Evolutionary conservation across 2,888 invertebrate genomes (phyloP).

Genomic region (Drosophila koepferae): DNA sequence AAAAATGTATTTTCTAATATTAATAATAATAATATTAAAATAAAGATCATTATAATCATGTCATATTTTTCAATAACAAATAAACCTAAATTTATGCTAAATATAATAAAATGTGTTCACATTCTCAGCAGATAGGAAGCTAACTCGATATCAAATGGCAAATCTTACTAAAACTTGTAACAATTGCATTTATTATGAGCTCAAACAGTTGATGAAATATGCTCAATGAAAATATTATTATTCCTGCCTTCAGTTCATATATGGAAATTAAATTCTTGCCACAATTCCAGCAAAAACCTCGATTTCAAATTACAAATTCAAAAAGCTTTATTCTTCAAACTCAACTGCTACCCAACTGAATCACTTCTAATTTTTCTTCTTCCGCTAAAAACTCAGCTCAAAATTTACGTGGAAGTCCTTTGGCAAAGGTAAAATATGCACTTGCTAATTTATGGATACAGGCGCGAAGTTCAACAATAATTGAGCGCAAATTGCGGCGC

Average conservation of each 20-base stretch:
- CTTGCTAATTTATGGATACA: slow-evolving; percentile 46
- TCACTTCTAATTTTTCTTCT: slow-evolving; percentile 1
- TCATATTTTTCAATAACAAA: background rate
- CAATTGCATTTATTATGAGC: background rate
- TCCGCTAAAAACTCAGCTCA: background rate
- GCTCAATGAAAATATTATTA: background rate
- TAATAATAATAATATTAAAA: no score
- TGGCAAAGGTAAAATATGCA: slow-evolving; percentile 24
- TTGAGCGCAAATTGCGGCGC: slow-evolving; percentile 71
- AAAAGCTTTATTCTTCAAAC: background rate
- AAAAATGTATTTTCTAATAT: no score
- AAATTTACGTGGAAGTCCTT: background rate
- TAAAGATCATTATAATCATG: no score
- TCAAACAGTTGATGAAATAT: background rate
- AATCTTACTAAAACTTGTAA: background rate
- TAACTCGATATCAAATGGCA: background rate
- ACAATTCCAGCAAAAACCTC: background rate
- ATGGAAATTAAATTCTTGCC: background rate
- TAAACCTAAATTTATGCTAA: no score
- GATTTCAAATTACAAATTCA: background rate
- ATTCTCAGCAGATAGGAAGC: background rate
- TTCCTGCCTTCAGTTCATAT: background rate
- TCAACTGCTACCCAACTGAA: background rate
- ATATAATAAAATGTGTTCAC: background rate
- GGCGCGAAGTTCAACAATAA: slow-evolving; percentile 56